Evolutionary conservation across 2,888 invertebrate genomes (phyloP).

Genomic region (Euspilapteryx auroguttella): DNA sequence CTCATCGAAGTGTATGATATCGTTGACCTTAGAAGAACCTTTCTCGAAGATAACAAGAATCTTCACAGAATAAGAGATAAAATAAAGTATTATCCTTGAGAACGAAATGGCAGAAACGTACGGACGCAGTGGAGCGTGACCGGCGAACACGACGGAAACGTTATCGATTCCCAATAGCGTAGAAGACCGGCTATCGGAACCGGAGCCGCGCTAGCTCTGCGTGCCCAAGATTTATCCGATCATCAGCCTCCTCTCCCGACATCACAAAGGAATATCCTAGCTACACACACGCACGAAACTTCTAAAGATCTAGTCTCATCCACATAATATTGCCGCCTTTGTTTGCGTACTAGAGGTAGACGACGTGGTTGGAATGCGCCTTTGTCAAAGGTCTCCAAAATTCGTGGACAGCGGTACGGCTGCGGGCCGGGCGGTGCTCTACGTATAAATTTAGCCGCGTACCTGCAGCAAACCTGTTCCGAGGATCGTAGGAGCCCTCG

Average conservation of each 20-base stretch:
- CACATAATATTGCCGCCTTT: constrained; percentile 15
- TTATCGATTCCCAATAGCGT: constrained; percentile 24
- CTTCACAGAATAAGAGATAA: no score
- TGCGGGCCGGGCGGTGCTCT: constrained; percentile 30
- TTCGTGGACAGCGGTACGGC: constrained; percentile 16
- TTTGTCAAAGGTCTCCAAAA: constrained; percentile 37
- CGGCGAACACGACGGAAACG: constrained; percentile 23
- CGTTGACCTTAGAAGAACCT: no score
- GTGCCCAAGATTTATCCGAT: no score
- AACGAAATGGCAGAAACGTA: no score
- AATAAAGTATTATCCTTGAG: no score
- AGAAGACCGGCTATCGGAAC: constrained; percentile 13
- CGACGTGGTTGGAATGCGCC: constrained; percentile 38
- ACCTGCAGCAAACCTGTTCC: constrained; percentile 52
- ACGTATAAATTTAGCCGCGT: constrained; percentile 47
- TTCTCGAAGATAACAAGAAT: no score
- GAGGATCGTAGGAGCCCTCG: constrained; percentile 22
- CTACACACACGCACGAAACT: no score
- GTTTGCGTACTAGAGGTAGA: constrained; percentile 17
- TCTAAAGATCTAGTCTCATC: no score
- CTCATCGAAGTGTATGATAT: no score
- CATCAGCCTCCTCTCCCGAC: constrained; percentile 11
- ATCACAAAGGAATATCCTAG: no score
- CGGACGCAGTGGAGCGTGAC: constrained; percentile 21
- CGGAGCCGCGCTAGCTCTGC: no score